Evolutionary conservation across 2,797 vertebrate genomes (phyloP).

Genomic region (Ceyx erithaca): DNA sequence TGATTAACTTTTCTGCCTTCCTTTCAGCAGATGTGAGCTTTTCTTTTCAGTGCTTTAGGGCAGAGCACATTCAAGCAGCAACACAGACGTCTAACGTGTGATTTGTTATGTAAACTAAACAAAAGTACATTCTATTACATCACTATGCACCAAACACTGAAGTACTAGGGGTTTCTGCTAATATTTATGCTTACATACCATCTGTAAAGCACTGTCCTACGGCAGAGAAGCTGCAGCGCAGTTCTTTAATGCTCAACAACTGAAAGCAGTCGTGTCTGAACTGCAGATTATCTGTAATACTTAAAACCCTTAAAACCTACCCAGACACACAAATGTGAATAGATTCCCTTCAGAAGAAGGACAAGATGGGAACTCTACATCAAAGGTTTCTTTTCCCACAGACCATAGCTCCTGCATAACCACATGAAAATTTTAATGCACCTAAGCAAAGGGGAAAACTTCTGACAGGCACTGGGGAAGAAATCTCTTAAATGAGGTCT

Average conservation of each 20-base stretch:
- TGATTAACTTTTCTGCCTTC: constrained; percentile 44
- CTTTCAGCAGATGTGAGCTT: not conserved
- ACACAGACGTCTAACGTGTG: not conserved
- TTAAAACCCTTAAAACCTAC: constrained; percentile 40
- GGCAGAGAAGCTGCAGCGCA: not conserved
- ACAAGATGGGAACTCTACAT: not conserved
- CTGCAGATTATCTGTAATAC: constrained; percentile 19
- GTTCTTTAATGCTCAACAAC: not conserved
- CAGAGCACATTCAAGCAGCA: not conserved
- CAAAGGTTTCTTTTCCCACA: not conserved
- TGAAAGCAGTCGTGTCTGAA: constrained; percentile 31
- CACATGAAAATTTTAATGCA: not conserved
- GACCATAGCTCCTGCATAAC: not conserved
- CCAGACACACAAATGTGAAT: not conserved
- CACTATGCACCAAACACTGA: not conserved
- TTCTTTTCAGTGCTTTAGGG: not conserved
- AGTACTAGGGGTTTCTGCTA: not conserved
- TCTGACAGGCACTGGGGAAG: not conserved
- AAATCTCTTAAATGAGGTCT: not conserved
- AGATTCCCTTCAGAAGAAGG: not conserved
- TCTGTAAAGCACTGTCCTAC: not conserved
- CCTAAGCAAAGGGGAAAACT: not conserved
- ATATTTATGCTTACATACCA: not conserved
- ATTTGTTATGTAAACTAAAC: not conserved
- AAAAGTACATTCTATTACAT: not conserved